Conservation (phyloP, 30 jellyfish, hydroid and myxozoan genomes). For the Aurelia aurita region DNA sequence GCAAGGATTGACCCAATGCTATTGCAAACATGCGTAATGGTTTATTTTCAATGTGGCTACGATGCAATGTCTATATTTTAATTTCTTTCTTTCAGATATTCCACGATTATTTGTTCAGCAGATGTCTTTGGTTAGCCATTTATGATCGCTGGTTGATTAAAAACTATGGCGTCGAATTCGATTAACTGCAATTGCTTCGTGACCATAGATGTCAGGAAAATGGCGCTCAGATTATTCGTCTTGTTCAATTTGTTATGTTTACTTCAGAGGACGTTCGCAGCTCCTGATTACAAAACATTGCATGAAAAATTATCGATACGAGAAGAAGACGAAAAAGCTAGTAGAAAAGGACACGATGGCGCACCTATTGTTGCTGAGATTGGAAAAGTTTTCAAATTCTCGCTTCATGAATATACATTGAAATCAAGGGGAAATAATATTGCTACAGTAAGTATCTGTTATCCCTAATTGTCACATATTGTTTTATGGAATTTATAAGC, state of each 20-base stretch:
- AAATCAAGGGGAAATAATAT: slow-evolving; percentile 1
- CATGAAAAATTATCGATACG: slow-evolving; percentile 50
- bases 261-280: slow-evolving; percentile 32
- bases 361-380: slow-evolving; percentile 37
- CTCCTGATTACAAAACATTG: slow-evolving; percentile 48
- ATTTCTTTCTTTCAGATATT: too few relatives aligned
- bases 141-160: slow-evolving; percentile 1
- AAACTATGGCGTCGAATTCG: slow-evolving; percentile 33
- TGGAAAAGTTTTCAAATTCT: slow-evolving; percentile 54
- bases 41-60: too few relatives aligned
- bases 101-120: slow-evolving; percentile 19
- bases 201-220: background rate
- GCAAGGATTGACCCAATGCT: too few relatives aligned
- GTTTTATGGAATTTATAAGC: too few relatives aligned
- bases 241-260: background rate
- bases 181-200: slow-evolving; percentile 21
- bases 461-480: too few relatives aligned
- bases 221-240: slow-evolving; percentile 5
- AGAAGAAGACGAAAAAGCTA: slow-evolving; percentile 5
- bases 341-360: slow-evolving; percentile 14
- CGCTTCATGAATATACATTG: slow-evolving; percentile 29
- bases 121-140: slow-evolving; percentile 57
- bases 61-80: too few relatives aligned
- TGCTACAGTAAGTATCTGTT: slow-evolving; percentile 28
- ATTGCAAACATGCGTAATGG: too few relatives aligned